phyloP scores from a whole-genome alignment of 2,888 invertebrate species.

The Elysia crispata region DNA sequence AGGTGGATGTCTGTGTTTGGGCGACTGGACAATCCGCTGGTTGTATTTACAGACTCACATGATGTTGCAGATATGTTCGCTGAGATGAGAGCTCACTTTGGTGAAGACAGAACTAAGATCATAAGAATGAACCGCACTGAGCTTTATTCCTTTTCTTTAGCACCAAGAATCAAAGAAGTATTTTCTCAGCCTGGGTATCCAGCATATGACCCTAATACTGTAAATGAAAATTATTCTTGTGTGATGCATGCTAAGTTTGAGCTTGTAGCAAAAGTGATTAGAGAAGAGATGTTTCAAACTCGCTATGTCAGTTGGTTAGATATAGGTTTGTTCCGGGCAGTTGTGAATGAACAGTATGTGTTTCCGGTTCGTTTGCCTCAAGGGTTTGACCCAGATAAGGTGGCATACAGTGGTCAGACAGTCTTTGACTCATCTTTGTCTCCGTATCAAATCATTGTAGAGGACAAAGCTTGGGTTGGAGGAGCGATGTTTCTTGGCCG shows the following conservation, averaged over 20 bases:
- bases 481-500: constrained; percentile 68
- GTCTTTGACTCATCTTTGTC: constrained; percentile 51
- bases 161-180: constrained; percentile 57
- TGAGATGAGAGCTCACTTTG: constrained; percentile 53
- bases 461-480: constrained; percentile 65
- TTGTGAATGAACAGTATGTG: constrained; percentile 50
- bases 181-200: constrained; percentile 66
- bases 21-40: constrained; percentile 63
- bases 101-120: constrained; percentile 56
- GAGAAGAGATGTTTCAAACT: constrained; percentile 61
- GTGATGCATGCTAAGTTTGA: constrained; percentile 74
- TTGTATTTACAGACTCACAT: constrained; percentile 63
- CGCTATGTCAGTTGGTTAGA: constrained; percentile 71
- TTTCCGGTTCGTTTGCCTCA: constrained; percentile 57
- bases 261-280: constrained; percentile 60
- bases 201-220: constrained; percentile 66
- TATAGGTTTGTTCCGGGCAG: constrained; percentile 67
- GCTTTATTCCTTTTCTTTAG: constrained; percentile 64
- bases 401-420: constrained; percentile 55
- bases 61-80: constrained; percentile 56
- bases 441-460: constrained; percentile 56
- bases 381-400: constrained; percentile 56
- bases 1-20: constrained; percentile 68
- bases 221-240: constrained; percentile 67
- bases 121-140: constrained; percentile 54